phyloP scores from a whole-genome alignment of 2,797 vertebrate species.

The Pelobates cultripes region DNA sequence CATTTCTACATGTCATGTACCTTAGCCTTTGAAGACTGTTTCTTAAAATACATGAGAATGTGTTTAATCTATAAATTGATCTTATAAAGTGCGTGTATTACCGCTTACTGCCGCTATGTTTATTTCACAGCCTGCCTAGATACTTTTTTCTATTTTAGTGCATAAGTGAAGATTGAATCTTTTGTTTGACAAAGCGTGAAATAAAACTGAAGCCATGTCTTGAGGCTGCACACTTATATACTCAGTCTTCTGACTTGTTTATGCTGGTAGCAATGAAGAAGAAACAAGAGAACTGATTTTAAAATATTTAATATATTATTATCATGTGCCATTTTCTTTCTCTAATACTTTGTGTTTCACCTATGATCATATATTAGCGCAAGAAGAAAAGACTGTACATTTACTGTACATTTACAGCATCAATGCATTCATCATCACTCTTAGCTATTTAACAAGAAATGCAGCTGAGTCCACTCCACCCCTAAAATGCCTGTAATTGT shows the following conservation, averaged over 20 bases:
- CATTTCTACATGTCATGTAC: conserved; percentile 2
- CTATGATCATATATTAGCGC: too few species aligned
- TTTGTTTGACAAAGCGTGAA: conserved; percentile 54
- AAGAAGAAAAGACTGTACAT: too few species aligned
- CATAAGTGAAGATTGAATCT: conserved; percentile 42
- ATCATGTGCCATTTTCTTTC: too few species aligned
- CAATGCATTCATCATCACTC: too few species aligned
- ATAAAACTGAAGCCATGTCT: conserved; percentile 47
- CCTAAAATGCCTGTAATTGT: too few species aligned
- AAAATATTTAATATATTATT: neutral
- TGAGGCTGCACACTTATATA: conserved; percentile 33
- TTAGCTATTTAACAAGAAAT: too few species aligned
- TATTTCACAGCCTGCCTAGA: conserved; percentile 39
- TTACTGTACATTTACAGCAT: too few species aligned
- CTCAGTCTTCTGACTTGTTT: conserved; percentile 17
- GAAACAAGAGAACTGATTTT: conserved; percentile 15
- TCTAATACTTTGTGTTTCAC: too few species aligned
- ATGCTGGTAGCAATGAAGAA: conserved; percentile 39
- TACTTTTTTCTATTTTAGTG: conserved; percentile 49
- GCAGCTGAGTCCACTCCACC: too few species aligned
- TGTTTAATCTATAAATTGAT: conserved; percentile 39
- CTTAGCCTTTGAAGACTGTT: conserved; percentile 7
- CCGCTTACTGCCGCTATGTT: conserved; percentile 19
- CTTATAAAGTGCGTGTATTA: conserved; percentile 36
- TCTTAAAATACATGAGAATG: conserved; percentile 5